Conservation (phyloP, 53 echinoderm and acorn worm species). For the Luidia sarsii region DNA sequence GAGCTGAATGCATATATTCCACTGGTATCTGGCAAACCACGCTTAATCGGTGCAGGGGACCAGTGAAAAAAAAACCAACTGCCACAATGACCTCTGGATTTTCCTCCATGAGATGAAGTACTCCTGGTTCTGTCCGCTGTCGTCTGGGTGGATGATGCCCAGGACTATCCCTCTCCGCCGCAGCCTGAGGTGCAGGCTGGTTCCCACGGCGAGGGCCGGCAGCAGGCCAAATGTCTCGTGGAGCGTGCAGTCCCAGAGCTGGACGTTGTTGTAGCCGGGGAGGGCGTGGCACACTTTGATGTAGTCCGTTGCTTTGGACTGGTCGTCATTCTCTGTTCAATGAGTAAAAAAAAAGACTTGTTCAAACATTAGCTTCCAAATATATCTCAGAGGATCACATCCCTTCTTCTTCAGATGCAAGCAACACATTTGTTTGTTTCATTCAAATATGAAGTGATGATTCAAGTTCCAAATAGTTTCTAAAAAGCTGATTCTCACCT, state of each 20-base stretch:
- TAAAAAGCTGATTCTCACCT: slow-evolving; percentile 50
- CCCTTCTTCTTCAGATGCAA: no score
- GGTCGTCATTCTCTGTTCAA: slow-evolving; percentile 74
- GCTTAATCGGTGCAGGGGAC: no score
- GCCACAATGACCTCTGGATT: slow-evolving; percentile 69
- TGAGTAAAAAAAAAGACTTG: not conserved
- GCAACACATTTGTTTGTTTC: no score
- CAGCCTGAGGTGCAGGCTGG: not conserved
- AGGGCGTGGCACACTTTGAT: slow-evolving; percentile 78
- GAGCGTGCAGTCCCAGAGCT: slow-evolving; percentile 71
- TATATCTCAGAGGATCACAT: no score
- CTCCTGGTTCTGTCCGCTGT: slow-evolving; percentile 55
- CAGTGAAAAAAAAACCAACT: not conserved
- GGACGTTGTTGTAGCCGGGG: slow-evolving; percentile 66
- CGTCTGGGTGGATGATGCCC: slow-evolving; percentile 40
- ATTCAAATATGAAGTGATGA: no score
- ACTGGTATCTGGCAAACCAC: no score
- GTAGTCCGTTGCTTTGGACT: slow-evolving; percentile 67
- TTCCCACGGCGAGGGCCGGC: slow-evolving; percentile 3
- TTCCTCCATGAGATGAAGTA: slow-evolving; percentile 94
- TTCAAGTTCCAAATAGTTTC: no score
- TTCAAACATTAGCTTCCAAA: no score
- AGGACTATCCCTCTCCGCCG: slow-evolving; percentile 10
- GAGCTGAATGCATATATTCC: no score
- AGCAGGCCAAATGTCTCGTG: slow-evolving; percentile 48